Conservation (phyloP, 2,113 vertebrate species). For the Corydoras sp. region DNA sequence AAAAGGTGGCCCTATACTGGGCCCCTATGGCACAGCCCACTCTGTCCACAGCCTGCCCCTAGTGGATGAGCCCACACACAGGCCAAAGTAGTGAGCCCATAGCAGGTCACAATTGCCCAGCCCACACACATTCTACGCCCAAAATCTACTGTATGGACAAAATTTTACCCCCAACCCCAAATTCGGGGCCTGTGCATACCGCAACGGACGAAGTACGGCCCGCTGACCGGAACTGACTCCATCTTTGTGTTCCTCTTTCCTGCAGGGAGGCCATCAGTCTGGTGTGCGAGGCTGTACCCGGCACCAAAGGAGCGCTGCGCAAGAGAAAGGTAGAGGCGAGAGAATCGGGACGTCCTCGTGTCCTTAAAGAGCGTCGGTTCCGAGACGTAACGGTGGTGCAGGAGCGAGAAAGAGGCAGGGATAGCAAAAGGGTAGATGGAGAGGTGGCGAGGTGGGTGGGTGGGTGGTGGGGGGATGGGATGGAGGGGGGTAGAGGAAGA, state of each 20-base stretch:
- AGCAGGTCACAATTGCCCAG: too few relatives aligned
- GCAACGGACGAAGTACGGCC: too few relatives aligned
- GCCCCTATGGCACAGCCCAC: too few relatives aligned
- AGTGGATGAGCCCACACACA: too few relatives aligned
- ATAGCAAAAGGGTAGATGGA: background rate
- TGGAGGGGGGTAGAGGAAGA: constrained; percentile 40
- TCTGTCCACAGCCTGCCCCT: too few relatives aligned
- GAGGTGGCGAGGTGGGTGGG: constrained; percentile 25
- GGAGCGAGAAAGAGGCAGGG: constrained; percentile 8
- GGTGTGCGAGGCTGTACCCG: constrained; percentile 89
- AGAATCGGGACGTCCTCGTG: background rate
- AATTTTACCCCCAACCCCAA: too few relatives aligned
- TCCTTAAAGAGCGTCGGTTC: background rate
- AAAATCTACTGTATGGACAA: too few relatives aligned
- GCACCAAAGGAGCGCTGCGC: constrained; percentile 87
- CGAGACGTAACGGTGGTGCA: constrained; percentile 2
- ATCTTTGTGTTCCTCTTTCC: constrained; percentile 22
- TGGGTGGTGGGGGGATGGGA: constrained; percentile 9
- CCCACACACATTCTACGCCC: too few relatives aligned
- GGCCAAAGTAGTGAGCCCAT: too few relatives aligned
- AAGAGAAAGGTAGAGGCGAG: constrained; percentile 84
- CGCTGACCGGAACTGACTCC: background rate
- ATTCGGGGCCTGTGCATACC: too few relatives aligned
- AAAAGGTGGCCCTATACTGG: too few relatives aligned
- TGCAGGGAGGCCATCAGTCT: constrained; percentile 92